Conservation (phyloP, 1,140 invertebrate genomes). For the Drosophila murphyi region DNA sequence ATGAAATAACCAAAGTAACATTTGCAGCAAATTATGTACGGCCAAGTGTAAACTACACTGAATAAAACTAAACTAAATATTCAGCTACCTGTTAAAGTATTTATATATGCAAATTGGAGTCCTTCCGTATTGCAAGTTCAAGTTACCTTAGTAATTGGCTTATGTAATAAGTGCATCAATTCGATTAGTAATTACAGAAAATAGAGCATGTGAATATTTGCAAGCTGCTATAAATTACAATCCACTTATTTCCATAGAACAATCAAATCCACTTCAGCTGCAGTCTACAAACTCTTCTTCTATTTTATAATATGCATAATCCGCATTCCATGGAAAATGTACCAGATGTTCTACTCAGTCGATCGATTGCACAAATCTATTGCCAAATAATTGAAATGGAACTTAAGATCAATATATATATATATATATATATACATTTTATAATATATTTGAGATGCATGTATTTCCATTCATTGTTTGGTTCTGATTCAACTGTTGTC, state of each 20-base stretch:
- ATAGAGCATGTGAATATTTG: conserved; percentile 39
- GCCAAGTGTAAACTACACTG: no score
- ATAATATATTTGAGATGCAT: not conserved
- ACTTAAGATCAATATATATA: conserved; percentile 34
- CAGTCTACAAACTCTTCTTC: not conserved
- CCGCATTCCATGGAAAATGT: conserved; percentile 26
- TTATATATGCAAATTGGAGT: not conserved
- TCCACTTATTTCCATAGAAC: not conserved
- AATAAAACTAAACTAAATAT: no score
- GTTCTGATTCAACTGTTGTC: conserved; percentile 5
- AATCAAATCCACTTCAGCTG: not conserved
- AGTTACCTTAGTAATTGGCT: not conserved
- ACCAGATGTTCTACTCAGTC: conserved; percentile 36
- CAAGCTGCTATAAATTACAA: conserved; percentile 17
- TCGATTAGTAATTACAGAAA: conserved; percentile 31
- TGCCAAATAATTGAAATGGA: conserved; percentile 25
- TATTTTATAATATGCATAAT: conserved; percentile 14
- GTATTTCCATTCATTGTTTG: conserved; percentile 7
- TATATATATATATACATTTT: not conserved
- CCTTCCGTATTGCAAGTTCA: not conserved
- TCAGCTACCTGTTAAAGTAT: no score
- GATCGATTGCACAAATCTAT: conserved; percentile 8
- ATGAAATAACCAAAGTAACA: no score
- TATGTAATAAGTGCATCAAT: conserved; percentile 5
- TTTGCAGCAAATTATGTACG: no score